Conservation (phyloP, 2,113 vertebrate species). For the Trematocara marginatum region DNA sequence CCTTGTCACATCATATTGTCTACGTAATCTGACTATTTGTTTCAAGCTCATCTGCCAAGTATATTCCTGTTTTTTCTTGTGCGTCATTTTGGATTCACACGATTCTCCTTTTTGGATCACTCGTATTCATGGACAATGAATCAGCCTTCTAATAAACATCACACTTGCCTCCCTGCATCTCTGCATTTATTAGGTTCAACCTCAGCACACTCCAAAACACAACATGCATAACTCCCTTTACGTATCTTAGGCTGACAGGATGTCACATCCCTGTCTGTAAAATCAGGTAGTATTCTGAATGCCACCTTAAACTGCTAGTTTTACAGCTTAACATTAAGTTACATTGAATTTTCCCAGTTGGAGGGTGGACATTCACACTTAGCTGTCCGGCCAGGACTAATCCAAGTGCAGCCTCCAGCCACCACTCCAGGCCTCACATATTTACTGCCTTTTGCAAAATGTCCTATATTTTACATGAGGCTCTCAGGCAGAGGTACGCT, state of each 20-base stretch:
- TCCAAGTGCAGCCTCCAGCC: not conserved
- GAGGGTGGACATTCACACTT: not conserved
- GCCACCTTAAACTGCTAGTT: not conserved
- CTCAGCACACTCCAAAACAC: not conserved
- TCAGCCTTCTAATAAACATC: not conserved
- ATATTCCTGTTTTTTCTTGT: not conserved
- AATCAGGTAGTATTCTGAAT: not conserved
- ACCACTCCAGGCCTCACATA: not conserved
- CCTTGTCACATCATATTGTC: not conserved
- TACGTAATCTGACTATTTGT: not conserved
- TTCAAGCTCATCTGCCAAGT: not conserved
- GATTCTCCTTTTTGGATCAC: not conserved
- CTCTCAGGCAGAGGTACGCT: slow-evolving; percentile 80
- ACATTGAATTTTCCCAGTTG: slow-evolving; percentile 16
- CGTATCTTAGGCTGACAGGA: not conserved
- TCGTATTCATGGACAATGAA: not conserved
- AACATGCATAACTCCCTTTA: not conserved
- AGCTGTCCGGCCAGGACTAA: not conserved
- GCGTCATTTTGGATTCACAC: not conserved
- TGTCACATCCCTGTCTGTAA: not conserved
- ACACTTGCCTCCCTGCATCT: not conserved
- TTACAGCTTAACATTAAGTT: slow-evolving; percentile 1
- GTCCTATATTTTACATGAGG: slow-evolving; percentile 94
- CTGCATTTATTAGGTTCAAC: not conserved
- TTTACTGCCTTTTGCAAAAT: slow-evolving; percentile 78